A percentile compares a stretch with the other conserved stretches of the same genome.
These are phyloP conservation scores for Dichetophora obliterata DNA, from an alignment of 2,888 invertebrate genomes.

Conservation along the genomic window DNA sequence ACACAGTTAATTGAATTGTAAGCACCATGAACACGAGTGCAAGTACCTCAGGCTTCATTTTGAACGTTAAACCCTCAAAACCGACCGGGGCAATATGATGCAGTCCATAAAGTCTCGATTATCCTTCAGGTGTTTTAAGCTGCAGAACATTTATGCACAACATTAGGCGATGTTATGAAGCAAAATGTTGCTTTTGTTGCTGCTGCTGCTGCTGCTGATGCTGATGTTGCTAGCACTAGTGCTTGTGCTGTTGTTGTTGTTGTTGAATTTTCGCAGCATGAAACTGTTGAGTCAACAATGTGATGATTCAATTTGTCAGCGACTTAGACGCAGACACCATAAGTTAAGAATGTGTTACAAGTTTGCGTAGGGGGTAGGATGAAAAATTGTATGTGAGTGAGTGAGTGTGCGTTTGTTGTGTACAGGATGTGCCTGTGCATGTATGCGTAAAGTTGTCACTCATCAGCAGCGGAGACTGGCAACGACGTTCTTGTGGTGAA, in stretches of 20 bases:
- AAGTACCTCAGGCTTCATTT: neutral
- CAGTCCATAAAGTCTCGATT: neutral
- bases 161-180: neutral
- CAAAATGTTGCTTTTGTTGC: neutral
- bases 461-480: neutral
- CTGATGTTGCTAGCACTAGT: neutral
- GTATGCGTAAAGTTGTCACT: neutral
- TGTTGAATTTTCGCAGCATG: neutral
- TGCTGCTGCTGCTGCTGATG: neutral
- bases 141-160: constrained; percentile 7
- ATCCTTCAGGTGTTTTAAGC: constrained; percentile 6
- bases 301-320: constrained; percentile 26
- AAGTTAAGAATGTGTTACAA: constrained; percentile 25
- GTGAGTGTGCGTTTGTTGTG: neutral
- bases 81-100: too few species aligned
- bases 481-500: neutral
- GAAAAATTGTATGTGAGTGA: neutral
- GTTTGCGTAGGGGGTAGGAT: neutral
- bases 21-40: neutral
- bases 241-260: neutral
- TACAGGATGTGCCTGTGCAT: neutral
- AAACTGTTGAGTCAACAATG: constrained; percentile 11
- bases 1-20: constrained; percentile 17
- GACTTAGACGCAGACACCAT: constrained; percentile 17
- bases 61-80: too few species aligned